Conservation (phyloP, 2,113 vertebrate genomes). For the Melospiza melodia region DNA sequence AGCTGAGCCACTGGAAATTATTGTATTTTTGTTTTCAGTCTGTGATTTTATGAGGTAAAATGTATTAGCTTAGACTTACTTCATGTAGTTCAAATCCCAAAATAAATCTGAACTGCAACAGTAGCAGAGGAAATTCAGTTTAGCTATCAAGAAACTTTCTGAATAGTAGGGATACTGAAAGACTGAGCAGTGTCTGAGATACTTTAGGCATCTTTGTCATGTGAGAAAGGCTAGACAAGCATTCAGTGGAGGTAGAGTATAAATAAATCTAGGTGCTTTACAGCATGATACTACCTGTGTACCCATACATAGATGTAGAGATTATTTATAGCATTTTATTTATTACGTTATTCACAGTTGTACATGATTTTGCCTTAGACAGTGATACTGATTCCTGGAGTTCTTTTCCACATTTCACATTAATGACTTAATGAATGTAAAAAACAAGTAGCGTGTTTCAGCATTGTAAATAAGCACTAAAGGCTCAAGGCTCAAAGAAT, state of each 20-base stretch:
- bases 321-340: background rate
- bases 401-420: background rate
- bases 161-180: background rate
- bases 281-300: background rate
- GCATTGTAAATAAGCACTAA: background rate
- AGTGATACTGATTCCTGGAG: background rate
- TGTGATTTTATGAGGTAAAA: background rate
- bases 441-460: background rate
- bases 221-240: background rate
- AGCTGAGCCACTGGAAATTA: background rate
- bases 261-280: background rate
- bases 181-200: background rate
- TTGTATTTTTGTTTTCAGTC: background rate
- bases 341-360: background rate
- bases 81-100: background rate
- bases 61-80: background rate
- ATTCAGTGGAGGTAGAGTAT: background rate
- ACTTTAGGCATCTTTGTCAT: background rate
- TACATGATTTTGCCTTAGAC: background rate
- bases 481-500: background rate
- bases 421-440: background rate
- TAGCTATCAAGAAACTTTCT: background rate
- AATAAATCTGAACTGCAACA: background rate
- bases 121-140: background rate
- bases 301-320: background rate